Conservation (phyloP, 2,888 invertebrate genomes). For the Eustalomyia histrio region DNA sequence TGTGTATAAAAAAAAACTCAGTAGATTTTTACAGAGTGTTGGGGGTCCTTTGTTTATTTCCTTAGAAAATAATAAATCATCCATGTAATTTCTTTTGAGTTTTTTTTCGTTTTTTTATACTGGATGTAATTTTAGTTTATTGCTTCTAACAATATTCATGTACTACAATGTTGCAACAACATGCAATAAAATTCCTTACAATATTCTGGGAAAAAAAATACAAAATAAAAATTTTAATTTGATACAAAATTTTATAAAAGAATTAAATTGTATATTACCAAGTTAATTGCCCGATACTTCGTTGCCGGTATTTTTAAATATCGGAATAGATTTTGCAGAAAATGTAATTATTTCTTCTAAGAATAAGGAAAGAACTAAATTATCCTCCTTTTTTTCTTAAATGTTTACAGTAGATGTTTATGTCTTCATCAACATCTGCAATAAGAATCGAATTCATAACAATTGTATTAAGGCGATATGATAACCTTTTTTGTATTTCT, state of each 20-base stretch:
- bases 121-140: conserved; percentile 57
- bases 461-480: too few relatives aligned
- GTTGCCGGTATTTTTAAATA: too few relatives aligned
- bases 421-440: too few relatives aligned
- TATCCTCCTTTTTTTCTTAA: too few relatives aligned
- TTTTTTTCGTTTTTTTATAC: conserved; percentile 31
- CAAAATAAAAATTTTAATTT: background rate
- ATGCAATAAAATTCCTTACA: conserved; percentile 33
- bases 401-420: too few relatives aligned
- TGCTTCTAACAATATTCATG: conserved; percentile 47
- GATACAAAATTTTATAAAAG: background rate
- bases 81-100: conserved; percentile 59
- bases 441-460: too few relatives aligned
- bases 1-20: background rate
- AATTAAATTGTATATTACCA: background rate
- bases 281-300: too few relatives aligned
- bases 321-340: too few relatives aligned
- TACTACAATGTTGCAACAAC: conserved; percentile 41
- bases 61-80: conserved; percentile 65
- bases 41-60: conserved; percentile 67
- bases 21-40: conserved; percentile 22
- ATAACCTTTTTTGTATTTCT: too few relatives aligned
- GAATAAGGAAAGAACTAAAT: too few relatives aligned
- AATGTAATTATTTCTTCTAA: too few relatives aligned
- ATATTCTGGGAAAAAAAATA: background rate